Base-by-base conservation (phyloP, 1,140 invertebrate genomes). In the Drosophila sturtevanti region DNA sequence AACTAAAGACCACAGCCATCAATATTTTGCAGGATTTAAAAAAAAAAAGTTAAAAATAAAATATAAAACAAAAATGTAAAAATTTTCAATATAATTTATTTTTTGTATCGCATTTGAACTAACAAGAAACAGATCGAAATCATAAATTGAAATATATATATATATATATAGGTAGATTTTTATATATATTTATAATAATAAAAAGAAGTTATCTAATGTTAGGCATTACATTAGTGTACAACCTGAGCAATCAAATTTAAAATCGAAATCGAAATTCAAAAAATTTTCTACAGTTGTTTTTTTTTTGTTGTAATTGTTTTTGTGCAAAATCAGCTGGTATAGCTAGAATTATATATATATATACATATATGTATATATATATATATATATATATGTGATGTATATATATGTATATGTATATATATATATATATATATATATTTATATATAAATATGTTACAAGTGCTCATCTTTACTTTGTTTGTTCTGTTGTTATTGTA, bases 381-480 rank as follows among this genome's bases (percentile, higher is more conserved):
- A 6, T 31, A 31, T 31, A 31, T 31, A 31, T 31, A 31, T 31
- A 7, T 31, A n/a, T n/a, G n/a, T n/a, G n/a, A n/a, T n/a, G n/a
- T 31, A 27, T 24, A 31, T 55, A 55, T 27, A 48, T 56, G 35
- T 56, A 34, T 31, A 16, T 55, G n/a, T 31, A 14, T 24, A 21
- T 44, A 18, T 16, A 35, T 35, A 11, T 24, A 31, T 31, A 31
- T 6, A 6, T 31, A 31, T 31, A 31, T 31, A 31, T 31, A 31
- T 31, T 1, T 31, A 31, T 31, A 31, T 31, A 41, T 41, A 7
- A 58, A 75, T 87, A 76, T 86, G 56, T 63, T 87, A 87, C 82
- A 87, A 87, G 82, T 87, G 82, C 82, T 87, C 82, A 87, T 89
- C 82, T 87, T 87, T 89, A 87, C 82, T 77, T 77, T 66, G 38